Conservation (phyloP, 1,140 invertebrate genomes). For the Saccostrea echinata region DNA sequence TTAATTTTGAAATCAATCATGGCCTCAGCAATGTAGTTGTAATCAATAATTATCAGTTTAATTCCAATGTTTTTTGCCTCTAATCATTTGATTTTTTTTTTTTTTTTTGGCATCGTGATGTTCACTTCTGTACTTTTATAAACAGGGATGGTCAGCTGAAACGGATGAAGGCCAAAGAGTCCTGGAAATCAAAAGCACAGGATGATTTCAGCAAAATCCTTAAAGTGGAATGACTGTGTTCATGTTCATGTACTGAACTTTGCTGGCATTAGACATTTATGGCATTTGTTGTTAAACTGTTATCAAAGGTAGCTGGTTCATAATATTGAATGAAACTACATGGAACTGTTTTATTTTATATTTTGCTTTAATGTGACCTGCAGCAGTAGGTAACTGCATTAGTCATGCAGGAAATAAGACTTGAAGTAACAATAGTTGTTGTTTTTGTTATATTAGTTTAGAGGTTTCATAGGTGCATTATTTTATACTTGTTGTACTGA, state of each 20-base stretch:
- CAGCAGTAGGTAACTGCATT: too few relatives aligned
- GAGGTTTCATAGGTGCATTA: too few relatives aligned
- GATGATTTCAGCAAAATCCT: constrained; percentile 92
- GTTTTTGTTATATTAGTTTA: too few relatives aligned
- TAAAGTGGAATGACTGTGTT: constrained; percentile 75
- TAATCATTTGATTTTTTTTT: neutral
- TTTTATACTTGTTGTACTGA: too few relatives aligned
- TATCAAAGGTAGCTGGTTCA: neutral
- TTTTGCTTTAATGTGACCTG: neutral
- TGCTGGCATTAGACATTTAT: neutral
- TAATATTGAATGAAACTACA: neutral
- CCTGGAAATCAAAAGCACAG: constrained; percentile 95
- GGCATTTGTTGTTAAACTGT: neutral
- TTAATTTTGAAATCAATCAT: too few relatives aligned
- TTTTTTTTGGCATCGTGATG: neutral
- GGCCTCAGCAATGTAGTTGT: too few relatives aligned
- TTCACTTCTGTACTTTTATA: neutral
- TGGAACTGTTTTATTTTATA: neutral
- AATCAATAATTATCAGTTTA: too few relatives aligned
- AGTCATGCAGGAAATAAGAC: too few relatives aligned
- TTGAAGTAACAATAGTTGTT: too few relatives aligned
- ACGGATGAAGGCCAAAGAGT: constrained; percentile 93
- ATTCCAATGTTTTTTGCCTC: too few relatives aligned
- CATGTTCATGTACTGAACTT: neutral
- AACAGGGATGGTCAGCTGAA: constrained; percentile 96